Evolutionary conservation across 2,797 vertebrate species (phyloP).

Genomic region (Phylloscopus collybita): DNA sequence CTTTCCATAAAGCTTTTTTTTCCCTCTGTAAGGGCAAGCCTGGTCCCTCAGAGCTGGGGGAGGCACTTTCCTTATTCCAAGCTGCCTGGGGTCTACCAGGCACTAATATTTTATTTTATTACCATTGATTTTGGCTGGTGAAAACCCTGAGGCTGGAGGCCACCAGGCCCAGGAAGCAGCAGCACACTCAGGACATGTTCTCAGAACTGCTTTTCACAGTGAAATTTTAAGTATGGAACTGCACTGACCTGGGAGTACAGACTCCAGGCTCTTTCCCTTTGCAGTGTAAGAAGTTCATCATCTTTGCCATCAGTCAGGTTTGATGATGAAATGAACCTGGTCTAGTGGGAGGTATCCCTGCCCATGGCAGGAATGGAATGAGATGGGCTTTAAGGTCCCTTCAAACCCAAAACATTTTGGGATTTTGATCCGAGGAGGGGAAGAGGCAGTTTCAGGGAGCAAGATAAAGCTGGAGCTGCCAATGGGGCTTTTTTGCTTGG

Average conservation of each 20-base stretch:
- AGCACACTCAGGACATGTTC: constrained; percentile 27
- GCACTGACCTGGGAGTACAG: constrained; percentile 40
- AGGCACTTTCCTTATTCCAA: background rate
- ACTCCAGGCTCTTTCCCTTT: constrained; percentile 53
- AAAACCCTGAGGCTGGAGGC: background rate
- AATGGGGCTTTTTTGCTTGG: background rate
- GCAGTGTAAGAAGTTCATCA: background rate
- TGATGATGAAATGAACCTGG: background rate
- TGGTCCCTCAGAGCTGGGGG: background rate
- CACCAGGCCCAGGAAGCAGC: background rate
- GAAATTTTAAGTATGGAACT: constrained; percentile 68
- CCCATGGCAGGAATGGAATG: background rate
- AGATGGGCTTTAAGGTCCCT: background rate
- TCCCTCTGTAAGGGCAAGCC: too few species aligned
- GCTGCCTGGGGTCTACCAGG: background rate
- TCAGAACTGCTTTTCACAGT: constrained; percentile 11
- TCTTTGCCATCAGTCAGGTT: constrained; percentile 27
- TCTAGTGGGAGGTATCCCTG: accelerated
- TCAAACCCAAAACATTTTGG: background rate
- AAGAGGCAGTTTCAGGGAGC: background rate
- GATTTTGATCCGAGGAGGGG: background rate
- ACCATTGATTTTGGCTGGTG: background rate
- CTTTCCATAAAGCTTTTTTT: too few species aligned
- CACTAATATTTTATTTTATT: background rate
- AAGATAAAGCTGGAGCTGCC: background rate